A percentile compares a stretch with the other conserved stretches of the same genome.
phyloP scores from a whole-genome alignment of 2,113 vertebrate species.

The Gobius niger region DNA sequence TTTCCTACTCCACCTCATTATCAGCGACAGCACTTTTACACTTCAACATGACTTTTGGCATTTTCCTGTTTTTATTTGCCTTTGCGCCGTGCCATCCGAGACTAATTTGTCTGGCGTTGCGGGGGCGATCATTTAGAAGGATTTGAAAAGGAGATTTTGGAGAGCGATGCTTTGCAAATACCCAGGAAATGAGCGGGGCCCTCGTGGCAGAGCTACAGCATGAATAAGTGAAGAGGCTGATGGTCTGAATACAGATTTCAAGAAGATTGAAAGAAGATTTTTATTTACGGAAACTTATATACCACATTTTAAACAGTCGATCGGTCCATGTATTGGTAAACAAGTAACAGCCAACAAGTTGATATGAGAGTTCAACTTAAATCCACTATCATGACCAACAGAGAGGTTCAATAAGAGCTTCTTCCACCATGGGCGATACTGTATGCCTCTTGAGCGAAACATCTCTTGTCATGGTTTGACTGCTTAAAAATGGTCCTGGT shows the following conservation, averaged over 20 bases:
- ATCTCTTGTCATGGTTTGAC: too few species aligned
- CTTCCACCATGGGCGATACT: too few species aligned
- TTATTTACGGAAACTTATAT: background rate
- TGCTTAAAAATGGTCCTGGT: too few species aligned
- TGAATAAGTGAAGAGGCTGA: slow-evolving; percentile 46
- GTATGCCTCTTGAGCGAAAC: too few species aligned
- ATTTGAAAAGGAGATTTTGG: slow-evolving; percentile 27
- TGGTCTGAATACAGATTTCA: slow-evolving; percentile 42
- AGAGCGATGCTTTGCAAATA: slow-evolving; percentile 28
- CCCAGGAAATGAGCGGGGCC: slow-evolving; percentile 26
- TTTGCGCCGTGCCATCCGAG: slow-evolving; percentile 14
- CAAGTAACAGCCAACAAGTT: too few species aligned
- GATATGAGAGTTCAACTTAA: too few species aligned
- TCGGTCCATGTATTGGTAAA: too few species aligned
- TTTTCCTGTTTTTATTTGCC: slow-evolving; percentile 37
- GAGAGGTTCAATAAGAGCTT: too few species aligned
- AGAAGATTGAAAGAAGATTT: background rate
- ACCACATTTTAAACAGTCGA: background rate
- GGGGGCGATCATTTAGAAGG: slow-evolving; percentile 36
- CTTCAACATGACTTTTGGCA: slow-evolving; percentile 26
- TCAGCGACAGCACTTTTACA: slow-evolving; percentile 17
- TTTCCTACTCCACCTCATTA: slow-evolving; percentile 16
- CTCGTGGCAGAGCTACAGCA: slow-evolving; percentile 27
- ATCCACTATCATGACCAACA: too few species aligned
- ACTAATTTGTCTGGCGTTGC: slow-evolving; percentile 42